Base-by-base conservation (phyloP, 2,113 vertebrate genomes). In the Melospiza melodia region DNA sequence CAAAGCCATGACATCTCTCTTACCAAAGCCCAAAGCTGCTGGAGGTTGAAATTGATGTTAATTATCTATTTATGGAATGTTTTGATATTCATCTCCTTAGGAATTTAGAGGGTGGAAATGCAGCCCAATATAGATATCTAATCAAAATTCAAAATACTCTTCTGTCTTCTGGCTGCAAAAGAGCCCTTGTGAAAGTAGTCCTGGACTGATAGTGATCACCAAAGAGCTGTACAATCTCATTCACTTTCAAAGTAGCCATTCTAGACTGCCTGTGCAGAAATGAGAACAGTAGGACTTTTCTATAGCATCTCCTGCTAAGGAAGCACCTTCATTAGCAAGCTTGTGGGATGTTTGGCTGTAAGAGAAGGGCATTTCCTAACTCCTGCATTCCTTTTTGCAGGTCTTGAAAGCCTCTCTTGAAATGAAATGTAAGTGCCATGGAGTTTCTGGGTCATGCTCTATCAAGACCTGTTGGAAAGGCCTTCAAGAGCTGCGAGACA, bases 381-480 rank as follows among this genome's bases (percentile, higher is more conserved):
- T 59, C 84, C 67, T 55, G 61, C 51, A 74, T 93, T 90, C 84
- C 90, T 90, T 94, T 97, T 92, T 89, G 35, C 97, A 99, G 99
- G 99, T 97, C 59, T 97, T 99, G 93, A 98, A 97, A 73, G 98
- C 98, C 12, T 99, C 99, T 23, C 94, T 99, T 96, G 99, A 99
- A 95, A 98, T 99, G 98, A 99, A 99, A 97, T 99, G 99, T 97
- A 99, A 99, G 79, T 99, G 99, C 93, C 99, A 99, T 4, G 99
- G 99, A 10, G 99, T 99, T 16, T 99, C 99, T 10, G 99, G 99
- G 82, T 99, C 99, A 94, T 99, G 99, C 97, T 99, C 99, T 54
- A 99, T 99, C 95, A 98, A 99, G 94, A 99, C 99, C 81, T 99
- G 99, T 97, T 99, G 99, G 99, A 99, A 98, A 97, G 99, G 99